Base-by-base conservation (phyloP, 2,113 vertebrate genomes). In the Amazona vittata region DNA sequence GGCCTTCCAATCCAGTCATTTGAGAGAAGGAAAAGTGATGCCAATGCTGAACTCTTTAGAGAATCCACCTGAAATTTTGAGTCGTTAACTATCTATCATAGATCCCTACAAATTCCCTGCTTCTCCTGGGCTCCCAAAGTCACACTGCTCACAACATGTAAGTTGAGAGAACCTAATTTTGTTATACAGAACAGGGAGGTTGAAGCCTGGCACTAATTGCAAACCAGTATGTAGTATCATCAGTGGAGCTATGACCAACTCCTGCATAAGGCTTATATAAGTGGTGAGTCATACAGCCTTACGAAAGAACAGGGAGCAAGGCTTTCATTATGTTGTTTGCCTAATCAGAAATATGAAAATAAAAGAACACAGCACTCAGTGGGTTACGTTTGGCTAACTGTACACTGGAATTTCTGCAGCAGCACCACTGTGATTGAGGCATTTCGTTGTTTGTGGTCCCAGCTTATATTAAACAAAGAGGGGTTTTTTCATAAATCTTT, bases 331-430 rank as follows among this genome's bases (percentile, higher is more conserved):
- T 96, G 81, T 92, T 92, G 91, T 96, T 91, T 97, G 93, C 77
- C 95, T 96, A 76, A 96, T 94, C 96, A 91, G 81, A 96, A 97
- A 93, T 87, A 87, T 91, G 94, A 96, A 95, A 96, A 94, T 93
- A 95, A 96, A 97, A 96, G 96, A 97, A 97, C 96, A 97, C 94
- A 93, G 89, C 96, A 97, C 96, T 97, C 96, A 82, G 96, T 87
- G 95, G 96, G 96, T 96, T 97, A 96, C 0, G 35, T 94, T 94
- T 96, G 95, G 94, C 94, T 96, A 97, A 86, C 94, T 52, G 80
- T 84, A 82, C 74, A 63, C 96, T 95, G 78, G 90, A 93, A 95
- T 96, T 91, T 94, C 89, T 87, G 81, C 57, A 79, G 81, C 91
- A 57, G 86, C 65, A 71, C 91, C 95, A 93, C 47, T 83, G 26